A percentile compares a stretch with the other conserved stretches of the same genome.
Conservation (phyloP, 2,888 invertebrate genomes). For the Teleogryllus oceanicus region DNA sequence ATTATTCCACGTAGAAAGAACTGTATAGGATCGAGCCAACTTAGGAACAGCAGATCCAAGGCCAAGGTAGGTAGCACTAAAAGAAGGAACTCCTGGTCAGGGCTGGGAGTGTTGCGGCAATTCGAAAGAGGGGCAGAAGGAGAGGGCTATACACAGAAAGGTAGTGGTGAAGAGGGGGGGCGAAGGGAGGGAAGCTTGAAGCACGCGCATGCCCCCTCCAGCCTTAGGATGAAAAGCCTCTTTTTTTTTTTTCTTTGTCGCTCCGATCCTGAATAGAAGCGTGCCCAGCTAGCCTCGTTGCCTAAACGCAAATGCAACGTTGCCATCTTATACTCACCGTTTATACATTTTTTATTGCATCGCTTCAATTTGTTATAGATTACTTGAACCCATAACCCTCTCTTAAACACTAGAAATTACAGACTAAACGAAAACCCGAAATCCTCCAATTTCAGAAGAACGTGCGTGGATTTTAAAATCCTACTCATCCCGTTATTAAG, state of each 20-base stretch:
- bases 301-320: background rate
- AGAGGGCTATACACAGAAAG: no score
- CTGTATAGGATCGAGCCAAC: background rate
- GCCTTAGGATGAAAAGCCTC: background rate
- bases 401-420: background rate
- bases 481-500: background rate
- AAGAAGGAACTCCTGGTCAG: background rate
- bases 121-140: background rate
- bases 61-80: background rate
- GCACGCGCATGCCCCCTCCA: slow-evolving; percentile 7
- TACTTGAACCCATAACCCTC: background rate
- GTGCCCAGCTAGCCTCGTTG: slow-evolving; percentile 5
- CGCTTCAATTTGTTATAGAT: background rate
- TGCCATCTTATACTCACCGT: background rate
- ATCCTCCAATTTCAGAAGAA: background rate
- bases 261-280: background rate
- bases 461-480: background rate
- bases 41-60: background rate
- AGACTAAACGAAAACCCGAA: background rate
- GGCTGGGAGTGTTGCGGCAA: background rate
- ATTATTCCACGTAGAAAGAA: no score
- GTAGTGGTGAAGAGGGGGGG: background rate
- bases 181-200: background rate
- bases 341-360: background rate
- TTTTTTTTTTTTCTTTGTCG: slow-evolving; percentile 18